Evolutionary conservation across 2,113 vertebrate genomes (phyloP).

Genomic region (Morone chrysops): DNA sequence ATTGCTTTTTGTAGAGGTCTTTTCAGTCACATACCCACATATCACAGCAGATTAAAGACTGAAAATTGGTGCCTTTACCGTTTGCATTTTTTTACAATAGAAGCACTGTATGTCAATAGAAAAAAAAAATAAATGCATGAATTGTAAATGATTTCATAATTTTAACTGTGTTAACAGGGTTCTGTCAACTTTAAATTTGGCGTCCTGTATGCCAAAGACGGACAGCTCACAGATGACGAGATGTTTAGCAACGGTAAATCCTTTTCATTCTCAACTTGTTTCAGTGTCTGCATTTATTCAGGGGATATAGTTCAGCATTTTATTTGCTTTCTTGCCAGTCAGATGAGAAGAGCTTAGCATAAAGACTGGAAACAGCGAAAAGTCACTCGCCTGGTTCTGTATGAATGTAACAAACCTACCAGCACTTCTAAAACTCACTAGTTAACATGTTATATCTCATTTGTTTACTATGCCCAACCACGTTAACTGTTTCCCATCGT

Average conservation of each 20-base stretch:
- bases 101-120: neutral
- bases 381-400: neutral
- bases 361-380: neutral
- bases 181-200: conserved; percentile 99
- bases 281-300: too few species aligned
- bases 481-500: neutral
- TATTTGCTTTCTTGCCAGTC: neutral
- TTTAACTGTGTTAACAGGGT: conserved; percentile 83
- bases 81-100: neutral
- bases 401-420: neutral
- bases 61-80: too few species aligned
- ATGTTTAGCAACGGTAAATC: conserved; percentile 98
- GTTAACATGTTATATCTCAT: too few species aligned
- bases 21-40: neutral
- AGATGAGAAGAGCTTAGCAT: neutral
- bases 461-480: too few species aligned
- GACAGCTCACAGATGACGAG: conserved; percentile 98
- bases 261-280: neutral
- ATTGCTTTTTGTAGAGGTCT: neutral
- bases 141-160: neutral
- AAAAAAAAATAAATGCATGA: neutral
- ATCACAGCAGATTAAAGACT: neutral
- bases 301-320: neutral
- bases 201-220: conserved; percentile 96
- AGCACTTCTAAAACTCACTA: neutral